Base-by-base conservation (phyloP, 2,113 vertebrate genomes). In the Pachypanchax playfairii region DNA sequence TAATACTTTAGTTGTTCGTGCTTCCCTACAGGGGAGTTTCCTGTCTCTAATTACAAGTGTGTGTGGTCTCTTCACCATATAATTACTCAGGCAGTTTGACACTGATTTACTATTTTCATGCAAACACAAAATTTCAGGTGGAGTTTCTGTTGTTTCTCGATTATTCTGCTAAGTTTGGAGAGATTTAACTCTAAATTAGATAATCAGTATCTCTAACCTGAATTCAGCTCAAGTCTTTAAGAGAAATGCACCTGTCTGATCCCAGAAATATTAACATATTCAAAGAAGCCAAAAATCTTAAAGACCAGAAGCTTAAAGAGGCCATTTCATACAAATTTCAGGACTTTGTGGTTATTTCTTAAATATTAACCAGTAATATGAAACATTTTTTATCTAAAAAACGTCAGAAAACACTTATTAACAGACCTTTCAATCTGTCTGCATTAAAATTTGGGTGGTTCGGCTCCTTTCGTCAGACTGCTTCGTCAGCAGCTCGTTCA, bases 151-250 rank as follows among this genome's bases (percentile, higher is more conserved):
- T 31, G 39, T 43, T 68, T 8, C 12, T 41, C 10, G 18, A 41
- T 53, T 26, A 49, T 12, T 65, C 20, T 50, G 36, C 22, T 52
- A 48, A 7, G 13, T 17, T 5, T n/a, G 28, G 29, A 63, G 18
- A 55, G 17, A 49, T 1, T 2, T 44, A 46, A 25, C 1, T 4
- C 4, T 1, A 2, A 12, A 17, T 48, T 1, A 1, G 31, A 24
- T 14, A 29, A 24, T 54, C 8, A 51, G 58, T 24, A 51, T 62
- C 22, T 47, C 5, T 22, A 49, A 22, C 2, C 42, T 58, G 4
- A 17, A 70, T 59, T 59, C 65, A 48, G 9, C 54, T 51, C 48
- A 39, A 57, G 7, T 2, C 49, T 13, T 28, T 38, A 48, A 51
- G 7, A 4, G 11, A 33, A 33, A 8, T 2, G 4, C 11, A 33